Evolutionary conservation across 2,113 vertebrate genomes (phyloP).

Genomic region (Morone chrysops): DNA sequence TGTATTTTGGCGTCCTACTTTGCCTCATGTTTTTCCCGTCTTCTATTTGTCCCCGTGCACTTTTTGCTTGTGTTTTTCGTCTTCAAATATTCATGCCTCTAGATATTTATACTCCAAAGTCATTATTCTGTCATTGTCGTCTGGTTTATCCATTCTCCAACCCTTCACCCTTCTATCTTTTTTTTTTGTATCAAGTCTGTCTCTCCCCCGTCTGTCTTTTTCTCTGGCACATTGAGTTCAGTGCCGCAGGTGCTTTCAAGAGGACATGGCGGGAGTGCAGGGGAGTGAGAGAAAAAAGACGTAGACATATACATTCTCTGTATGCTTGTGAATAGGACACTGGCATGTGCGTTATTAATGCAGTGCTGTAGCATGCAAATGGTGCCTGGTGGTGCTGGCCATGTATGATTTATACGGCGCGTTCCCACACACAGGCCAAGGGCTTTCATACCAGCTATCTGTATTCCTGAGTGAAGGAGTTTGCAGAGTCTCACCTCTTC

Average conservation of each 20-base stretch:
- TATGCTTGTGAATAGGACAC: constrained; percentile 24
- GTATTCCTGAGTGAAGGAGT: constrained; percentile 63
- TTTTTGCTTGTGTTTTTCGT: constrained; percentile 25
- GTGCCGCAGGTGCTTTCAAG: constrained; percentile 67
- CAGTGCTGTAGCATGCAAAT: constrained; percentile 44
- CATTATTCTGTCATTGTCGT: constrained; percentile 46
- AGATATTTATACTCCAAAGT: constrained; percentile 49
- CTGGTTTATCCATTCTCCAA: constrained; percentile 43
- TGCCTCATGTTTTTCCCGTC: constrained; percentile 46
- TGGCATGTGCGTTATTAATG: constrained; percentile 58
- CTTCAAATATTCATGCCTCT: constrained; percentile 50
- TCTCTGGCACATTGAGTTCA: constrained; percentile 67
- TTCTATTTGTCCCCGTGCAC: constrained; percentile 46
- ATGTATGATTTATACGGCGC: constrained; percentile 73
- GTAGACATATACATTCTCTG: constrained; percentile 34
- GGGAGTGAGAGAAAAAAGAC: constrained; percentile 48
- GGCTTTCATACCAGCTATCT: constrained; percentile 52
- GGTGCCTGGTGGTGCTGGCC: constrained; percentile 63
- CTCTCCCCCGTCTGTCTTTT: constrained; percentile 34
- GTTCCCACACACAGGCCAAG: constrained; percentile 46
- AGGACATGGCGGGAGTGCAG: constrained; percentile 35
- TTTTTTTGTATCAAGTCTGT: constrained; percentile 16
- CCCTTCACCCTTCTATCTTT: constrained; percentile 14
- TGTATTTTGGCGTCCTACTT: constrained; percentile 59
- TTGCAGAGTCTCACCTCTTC: constrained; percentile 61